Base-by-base conservation (phyloP, 2,888 invertebrate species). In the Crematogaster levior region DNA sequence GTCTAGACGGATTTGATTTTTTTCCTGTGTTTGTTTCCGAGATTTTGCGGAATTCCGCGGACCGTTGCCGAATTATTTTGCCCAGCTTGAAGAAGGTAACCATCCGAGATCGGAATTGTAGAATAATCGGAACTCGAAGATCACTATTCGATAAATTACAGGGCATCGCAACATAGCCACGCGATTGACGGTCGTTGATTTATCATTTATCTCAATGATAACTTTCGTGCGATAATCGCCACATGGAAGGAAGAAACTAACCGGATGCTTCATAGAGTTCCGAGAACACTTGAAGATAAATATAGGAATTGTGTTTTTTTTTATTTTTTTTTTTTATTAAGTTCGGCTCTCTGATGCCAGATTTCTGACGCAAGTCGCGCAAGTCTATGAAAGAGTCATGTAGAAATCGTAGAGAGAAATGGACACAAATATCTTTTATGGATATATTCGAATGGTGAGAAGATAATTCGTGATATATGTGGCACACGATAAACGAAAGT, bases 161-260 rank as follows among this genome's bases (percentile, higher is more conserved):
- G 18, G 30, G 37, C 73, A 48, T 48, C 56, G n/a, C 48, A 46
- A 46, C 65, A 60, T 81, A 53, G 70, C 60, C 65, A 56, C 79
- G 37, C 77, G 85, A 86, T 85, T 81, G 86, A 87, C 82, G 84
- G 61, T 72, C 65, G 40, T 81, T 74, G 85, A 87, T 85, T 85
- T 85, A 87, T 85, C 81, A 87, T 85, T 85, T 85, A 87, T 85
- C 81, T 68, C 18, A 48, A 61, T 83, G 81, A 84, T 85, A 85
- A 87, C 82, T 86, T 84, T 77, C 68, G 40, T n/a, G n/a, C 27
- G 74, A 46, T 61, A 79, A 74, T 66, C 74, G 24, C 51, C 10
- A 51, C 10, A 21, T 27, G 51, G 61, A 53, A 37, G 12, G 63
- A 60, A 68, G 37, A 65, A 15, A 7, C 27, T 56, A 80, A 72